These are phyloP conservation scores for Spermophilus dauricus DNA, from an alignment of 2,113 vertebrate species.

Conservation along the genomic window DNA sequence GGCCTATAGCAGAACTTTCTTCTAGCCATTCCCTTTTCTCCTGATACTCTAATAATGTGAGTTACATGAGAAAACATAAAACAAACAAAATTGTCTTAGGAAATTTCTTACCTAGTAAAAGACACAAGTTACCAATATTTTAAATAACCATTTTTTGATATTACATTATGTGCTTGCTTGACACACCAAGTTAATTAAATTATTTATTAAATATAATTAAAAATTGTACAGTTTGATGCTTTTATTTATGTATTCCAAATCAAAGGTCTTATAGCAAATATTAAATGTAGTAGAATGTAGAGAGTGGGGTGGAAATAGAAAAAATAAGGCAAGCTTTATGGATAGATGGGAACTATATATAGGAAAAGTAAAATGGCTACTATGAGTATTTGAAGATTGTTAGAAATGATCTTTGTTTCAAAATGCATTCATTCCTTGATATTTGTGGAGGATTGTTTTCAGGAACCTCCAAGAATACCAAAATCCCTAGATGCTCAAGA, in stretches of 20 bases:
- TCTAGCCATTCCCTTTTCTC: neutral
- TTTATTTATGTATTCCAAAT: neutral
- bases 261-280: neutral
- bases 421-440: neutral
- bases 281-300: neutral
- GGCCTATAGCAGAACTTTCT: neutral
- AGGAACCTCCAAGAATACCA: too few species aligned
- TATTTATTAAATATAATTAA: too few species aligned
- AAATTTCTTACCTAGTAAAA: slow-evolving; percentile 30
- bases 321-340: neutral
- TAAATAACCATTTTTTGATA: neutral
- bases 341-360: neutral
- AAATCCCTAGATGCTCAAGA: neutral
- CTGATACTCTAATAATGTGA: neutral
- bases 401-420: neutral
- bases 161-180: neutral
- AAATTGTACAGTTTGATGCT: neutral
- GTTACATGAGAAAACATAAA: neutral
- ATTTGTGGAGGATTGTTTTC: neutral
- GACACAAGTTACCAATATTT: neutral
- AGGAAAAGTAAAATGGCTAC: neutral
- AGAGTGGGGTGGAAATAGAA: neutral
- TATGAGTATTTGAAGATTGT: neutral
- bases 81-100: neutral
- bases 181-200: neutral